Percentiles rank a stretch among this genome's conserved stretches.
Conservation (phyloP, 2,797 vertebrate genomes). For the Bovichtus diacanthus region DNA sequence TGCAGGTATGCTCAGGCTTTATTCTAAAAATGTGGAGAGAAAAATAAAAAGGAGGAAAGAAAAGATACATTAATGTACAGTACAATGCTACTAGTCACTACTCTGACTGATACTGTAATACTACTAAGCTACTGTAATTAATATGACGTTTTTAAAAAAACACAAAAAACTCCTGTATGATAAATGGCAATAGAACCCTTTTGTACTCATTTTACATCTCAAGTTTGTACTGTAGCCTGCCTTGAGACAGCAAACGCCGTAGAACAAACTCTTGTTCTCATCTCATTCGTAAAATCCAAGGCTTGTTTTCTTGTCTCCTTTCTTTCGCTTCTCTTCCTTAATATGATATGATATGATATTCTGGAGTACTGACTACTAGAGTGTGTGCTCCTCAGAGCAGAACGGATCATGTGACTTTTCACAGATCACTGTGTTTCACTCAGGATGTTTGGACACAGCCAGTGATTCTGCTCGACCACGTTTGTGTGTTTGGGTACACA, state of each 20-base stretch:
- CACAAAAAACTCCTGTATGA: not conserved
- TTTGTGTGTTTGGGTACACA: slow-evolving; percentile 19
- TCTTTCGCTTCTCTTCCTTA: not conserved
- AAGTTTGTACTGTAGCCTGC: not conserved
- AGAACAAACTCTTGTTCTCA: too few relatives aligned
- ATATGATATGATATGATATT: not conserved
- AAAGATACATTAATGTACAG: not conserved
- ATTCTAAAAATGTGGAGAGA: not conserved
- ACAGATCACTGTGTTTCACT: slow-evolving; percentile 42
- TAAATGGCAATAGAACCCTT: not conserved
- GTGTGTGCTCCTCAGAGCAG: slow-evolving; percentile 14
- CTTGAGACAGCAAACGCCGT: not conserved
- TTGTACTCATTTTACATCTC: not conserved
- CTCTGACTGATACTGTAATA: too few relatives aligned
- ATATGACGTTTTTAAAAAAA: not conserved
- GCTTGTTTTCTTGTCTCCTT: not conserved
- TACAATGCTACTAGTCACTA: not conserved
- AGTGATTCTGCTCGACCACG: slow-evolving; percentile 21
- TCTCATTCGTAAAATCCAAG: not conserved
- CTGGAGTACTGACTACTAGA: not conserved
- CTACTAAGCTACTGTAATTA: not conserved
- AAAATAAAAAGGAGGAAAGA: not conserved
- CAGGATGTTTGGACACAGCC: slow-evolving; percentile 40
- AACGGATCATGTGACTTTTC: slow-evolving; percentile 37
- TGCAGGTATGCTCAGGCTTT: not conserved